Evolutionary conservation across 1,140 invertebrate genomes (phyloP).

Genomic region (Monomorium pharaonis): DNA sequence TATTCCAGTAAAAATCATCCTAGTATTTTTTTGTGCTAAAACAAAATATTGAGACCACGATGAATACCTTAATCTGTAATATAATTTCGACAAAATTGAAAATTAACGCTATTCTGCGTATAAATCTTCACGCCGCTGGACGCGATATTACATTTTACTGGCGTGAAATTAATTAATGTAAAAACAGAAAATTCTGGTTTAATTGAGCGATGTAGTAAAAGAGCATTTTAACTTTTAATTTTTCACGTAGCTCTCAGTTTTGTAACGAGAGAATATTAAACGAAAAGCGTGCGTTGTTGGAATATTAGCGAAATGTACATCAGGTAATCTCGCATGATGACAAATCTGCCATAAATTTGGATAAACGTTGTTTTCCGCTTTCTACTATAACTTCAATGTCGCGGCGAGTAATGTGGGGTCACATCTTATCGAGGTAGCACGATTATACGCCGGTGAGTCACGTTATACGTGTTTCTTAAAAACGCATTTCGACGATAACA

Average conservation of each 20-base stretch:
- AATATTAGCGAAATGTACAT: slow-evolving; percentile 59
- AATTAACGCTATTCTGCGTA: slow-evolving; percentile 28
- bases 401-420: neutral
- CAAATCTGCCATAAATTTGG: slow-evolving; percentile 61
- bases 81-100: slow-evolving; percentile 35
- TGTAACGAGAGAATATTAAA: neutral
- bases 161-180: slow-evolving; percentile 32
- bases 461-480: slow-evolving; percentile 26
- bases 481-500: slow-evolving; percentile 41
- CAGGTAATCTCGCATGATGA: slow-evolving; percentile 45
- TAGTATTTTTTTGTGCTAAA: neutral
- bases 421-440: slow-evolving; percentile 48
- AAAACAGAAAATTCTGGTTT: slow-evolving; percentile 37
- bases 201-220: neutral
- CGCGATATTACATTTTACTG: slow-evolving; percentile 35
- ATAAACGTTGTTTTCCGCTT: slow-evolving; percentile 48
- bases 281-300: neutral
- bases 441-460: neutral
- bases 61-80: slow-evolving; percentile 2
- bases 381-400: slow-evolving; percentile 62
- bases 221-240: slow-evolving; percentile 6
- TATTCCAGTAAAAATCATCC: slow-evolving; percentile 52
- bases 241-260: neutral
- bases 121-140: slow-evolving; percentile 12
- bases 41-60: neutral